Percentiles rank a stretch among this genome's conserved stretches.
These are phyloP conservation scores for Sturnira hondurensis DNA, from an alignment of 2,113 vertebrate genomes.

Conservation along the genomic window DNA sequence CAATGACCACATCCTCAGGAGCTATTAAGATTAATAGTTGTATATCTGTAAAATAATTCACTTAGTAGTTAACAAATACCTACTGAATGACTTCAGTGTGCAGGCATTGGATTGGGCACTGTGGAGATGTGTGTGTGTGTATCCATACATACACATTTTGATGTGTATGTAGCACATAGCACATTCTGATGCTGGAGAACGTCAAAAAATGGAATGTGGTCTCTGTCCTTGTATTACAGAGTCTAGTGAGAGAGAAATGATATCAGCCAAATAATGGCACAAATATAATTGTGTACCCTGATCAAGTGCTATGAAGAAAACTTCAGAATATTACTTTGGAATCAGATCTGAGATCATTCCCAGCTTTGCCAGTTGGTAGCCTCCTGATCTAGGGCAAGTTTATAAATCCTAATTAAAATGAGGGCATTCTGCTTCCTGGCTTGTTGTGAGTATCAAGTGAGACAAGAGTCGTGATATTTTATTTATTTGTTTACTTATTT, in stretches of 20 bases:
- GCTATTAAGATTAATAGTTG: background rate
- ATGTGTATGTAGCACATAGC: no score
- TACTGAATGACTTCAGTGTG: background rate
- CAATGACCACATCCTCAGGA: background rate
- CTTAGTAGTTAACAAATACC: background rate
- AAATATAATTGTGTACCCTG: slow-evolving; percentile 1
- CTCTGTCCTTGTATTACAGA: background rate
- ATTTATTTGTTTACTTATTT: background rate
- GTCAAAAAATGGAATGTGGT: background rate
- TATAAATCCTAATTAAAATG: background rate
- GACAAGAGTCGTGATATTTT: background rate
- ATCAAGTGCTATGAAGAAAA: slow-evolving; percentile 8
- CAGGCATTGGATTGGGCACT: background rate
- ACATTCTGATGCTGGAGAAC: background rate
- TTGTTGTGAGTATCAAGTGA: background rate
- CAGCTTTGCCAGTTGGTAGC: background rate
- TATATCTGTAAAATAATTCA: background rate
- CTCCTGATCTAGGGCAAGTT: background rate
- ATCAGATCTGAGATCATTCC: background rate
- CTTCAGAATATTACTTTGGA: background rate
- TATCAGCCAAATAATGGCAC: background rate
- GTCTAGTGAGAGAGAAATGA: background rate
- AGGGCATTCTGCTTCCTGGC: background rate
- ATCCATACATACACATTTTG: background rate
- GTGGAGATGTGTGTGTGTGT: no score